A percentile compares a stretch with the other conserved stretches of the same genome.
Conservation (phyloP, 2,888 invertebrate genomes). For the Hypolimnas misippus region DNA sequence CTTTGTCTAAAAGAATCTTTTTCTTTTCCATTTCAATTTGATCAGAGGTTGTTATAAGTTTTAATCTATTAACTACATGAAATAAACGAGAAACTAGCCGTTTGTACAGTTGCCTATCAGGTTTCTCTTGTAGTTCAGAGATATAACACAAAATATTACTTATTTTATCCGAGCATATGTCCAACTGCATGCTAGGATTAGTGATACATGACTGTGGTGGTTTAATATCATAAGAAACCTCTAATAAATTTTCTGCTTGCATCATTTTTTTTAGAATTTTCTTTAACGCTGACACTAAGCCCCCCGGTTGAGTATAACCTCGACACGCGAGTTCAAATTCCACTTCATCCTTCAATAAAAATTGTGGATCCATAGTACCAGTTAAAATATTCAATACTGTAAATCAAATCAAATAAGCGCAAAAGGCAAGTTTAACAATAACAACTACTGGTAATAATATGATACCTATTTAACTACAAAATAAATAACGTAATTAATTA, state of each 20-base stretch:
- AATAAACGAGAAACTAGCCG: constrained; percentile 18
- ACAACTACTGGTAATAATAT: too few relatives aligned
- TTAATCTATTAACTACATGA: constrained; percentile 20
- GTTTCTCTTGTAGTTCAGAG: constrained; percentile 20
- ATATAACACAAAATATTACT: constrained; percentile 13
- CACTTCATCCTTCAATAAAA: constrained; percentile 25
- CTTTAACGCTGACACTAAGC: constrained; percentile 16
- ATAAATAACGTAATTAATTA: too few relatives aligned
- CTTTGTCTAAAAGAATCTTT: constrained; percentile 19
- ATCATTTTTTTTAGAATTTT: constrained; percentile 21
- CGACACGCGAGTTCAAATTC: constrained; percentile 28
- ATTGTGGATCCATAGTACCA: constrained; percentile 20
- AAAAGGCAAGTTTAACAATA: too few relatives aligned
- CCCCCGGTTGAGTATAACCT: constrained; percentile 14
- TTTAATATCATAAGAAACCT: constrained; percentile 19
- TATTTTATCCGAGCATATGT: constrained; percentile 15
- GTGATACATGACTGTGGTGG: constrained; percentile 10
- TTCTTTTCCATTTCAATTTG: constrained; percentile 11
- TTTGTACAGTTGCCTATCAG: constrained; percentile 16
- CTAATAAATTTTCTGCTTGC: constrained; percentile 1
- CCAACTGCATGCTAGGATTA: constrained; percentile 7
- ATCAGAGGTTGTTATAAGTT: not conserved
- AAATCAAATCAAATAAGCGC: too few relatives aligned
- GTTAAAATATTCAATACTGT: too few relatives aligned
- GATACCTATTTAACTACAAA: too few relatives aligned